Percentiles rank a stretch among this genome's conserved stretches.
These are phyloP conservation scores for Rhinichthys osculus DNA, from an alignment of 2,797 vertebrate genomes.

Conservation along the genomic window DNA sequence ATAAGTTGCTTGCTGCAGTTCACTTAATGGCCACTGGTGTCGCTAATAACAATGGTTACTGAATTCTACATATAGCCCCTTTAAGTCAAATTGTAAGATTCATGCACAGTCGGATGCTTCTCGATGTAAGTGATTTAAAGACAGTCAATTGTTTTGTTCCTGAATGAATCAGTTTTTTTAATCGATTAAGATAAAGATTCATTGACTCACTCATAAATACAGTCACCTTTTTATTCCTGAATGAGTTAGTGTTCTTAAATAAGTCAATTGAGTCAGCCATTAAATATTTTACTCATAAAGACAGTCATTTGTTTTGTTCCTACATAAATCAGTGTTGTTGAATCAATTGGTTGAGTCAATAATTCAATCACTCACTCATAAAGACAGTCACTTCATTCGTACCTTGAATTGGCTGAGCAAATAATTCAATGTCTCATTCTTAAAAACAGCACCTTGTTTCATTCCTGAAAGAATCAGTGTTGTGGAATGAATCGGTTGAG, in stretches of 20 bases:
- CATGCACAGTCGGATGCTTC: not conserved
- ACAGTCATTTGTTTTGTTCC: not conserved
- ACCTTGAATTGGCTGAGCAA: not conserved
- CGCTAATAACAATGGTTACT: not conserved
- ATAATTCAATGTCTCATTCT: not conserved
- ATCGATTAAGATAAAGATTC: not conserved
- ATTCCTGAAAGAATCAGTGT: not conserved
- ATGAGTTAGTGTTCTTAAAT: not conserved
- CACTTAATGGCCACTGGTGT: not conserved
- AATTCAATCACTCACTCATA: not conserved
- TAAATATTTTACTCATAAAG: not conserved
- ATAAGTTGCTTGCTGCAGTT: not conserved
- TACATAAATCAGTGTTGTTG: not conserved
- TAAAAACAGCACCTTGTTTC: not conserved
- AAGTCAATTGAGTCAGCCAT: not conserved
- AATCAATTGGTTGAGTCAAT: not conserved
- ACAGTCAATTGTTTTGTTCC: not conserved
- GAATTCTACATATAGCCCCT: not conserved
- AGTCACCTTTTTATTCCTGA: not conserved
- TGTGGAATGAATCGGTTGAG: not conserved
- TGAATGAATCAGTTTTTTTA: not conserved
- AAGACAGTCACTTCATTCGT: not conserved
- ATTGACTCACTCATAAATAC: not conserved
- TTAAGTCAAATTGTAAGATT: not conserved
- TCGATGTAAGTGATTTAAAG: not conserved